Evolutionary conservation across 2,797 vertebrate species (phyloP).

Genomic region (Lophotriccus pileatus): DNA sequence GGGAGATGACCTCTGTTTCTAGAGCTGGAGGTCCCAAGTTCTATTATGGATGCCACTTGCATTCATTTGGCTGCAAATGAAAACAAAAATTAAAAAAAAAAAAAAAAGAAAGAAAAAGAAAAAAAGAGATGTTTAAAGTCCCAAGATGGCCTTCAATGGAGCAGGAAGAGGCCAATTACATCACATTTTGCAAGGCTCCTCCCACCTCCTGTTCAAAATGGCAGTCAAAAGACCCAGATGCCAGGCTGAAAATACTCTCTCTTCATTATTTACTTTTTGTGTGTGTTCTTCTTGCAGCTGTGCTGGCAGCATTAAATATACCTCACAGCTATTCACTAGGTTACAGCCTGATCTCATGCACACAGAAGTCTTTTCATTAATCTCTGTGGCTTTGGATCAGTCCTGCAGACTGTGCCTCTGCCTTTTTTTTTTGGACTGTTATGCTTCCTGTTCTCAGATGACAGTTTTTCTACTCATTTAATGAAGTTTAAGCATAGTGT

Average conservation of each 20-base stretch:
- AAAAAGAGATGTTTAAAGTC: not conserved
- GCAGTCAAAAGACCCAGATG: slow-evolving; percentile 46
- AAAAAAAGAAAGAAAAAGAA: no score
- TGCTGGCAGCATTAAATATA: slow-evolving; percentile 33
- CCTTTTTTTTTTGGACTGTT: not conserved
- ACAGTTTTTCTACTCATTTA: not conserved
- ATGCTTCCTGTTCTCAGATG: not conserved
- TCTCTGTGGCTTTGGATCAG: not conserved
- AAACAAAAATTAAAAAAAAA: not conserved
- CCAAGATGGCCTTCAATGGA: not conserved
- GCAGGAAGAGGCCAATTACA: not conserved
- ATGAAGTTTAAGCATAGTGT: not conserved
- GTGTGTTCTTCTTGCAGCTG: slow-evolving; percentile 49
- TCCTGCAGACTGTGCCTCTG: not conserved
- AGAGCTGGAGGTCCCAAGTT: accelerated
- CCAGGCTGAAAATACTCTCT: slow-evolving; percentile 37
- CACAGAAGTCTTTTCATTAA: slow-evolving; percentile 35
- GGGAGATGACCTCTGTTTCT: not conserved
- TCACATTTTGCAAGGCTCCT: not conserved
- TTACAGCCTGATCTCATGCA: not conserved
- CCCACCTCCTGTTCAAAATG: slow-evolving; percentile 6
- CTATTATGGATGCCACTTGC: not conserved
- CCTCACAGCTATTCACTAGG: slow-evolving; percentile 4
- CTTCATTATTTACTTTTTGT: slow-evolving; percentile 30
- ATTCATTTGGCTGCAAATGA: not conserved